phyloP scores from a whole-genome alignment of 2,888 invertebrate genomes.

The Harpagoxenus sublaevis region DNA sequence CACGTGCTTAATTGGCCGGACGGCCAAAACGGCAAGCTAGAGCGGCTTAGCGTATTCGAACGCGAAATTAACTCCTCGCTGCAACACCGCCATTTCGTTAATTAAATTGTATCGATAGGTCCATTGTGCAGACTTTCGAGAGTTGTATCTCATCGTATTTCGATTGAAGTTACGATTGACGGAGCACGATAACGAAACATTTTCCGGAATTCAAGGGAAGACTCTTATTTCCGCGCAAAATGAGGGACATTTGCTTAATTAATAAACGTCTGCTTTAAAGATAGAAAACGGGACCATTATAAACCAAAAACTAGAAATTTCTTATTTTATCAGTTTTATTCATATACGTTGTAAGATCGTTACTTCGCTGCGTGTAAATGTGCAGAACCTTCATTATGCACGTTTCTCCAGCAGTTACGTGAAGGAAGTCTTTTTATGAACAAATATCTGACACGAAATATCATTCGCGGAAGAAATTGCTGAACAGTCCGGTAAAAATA shows the following conservation, averaged over 20 bases:
- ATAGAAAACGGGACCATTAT: neutral
- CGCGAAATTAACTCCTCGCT: conserved; percentile 56
- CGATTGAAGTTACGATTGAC: neutral
- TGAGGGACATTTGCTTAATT: neutral
- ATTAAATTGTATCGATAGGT: conserved; percentile 65
- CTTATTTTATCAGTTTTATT: neutral
- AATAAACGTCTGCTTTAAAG: conserved; percentile 11
- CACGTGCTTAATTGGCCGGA: conserved; percentile 80
- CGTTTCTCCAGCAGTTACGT: no score
- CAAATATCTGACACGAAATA: neutral
- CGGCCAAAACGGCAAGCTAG: conserved; percentile 67
- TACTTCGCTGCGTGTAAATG: neutral
- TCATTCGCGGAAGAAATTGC: neutral
- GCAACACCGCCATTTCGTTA: conserved; percentile 63
- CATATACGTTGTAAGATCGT: neutral
- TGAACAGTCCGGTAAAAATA: neutral
- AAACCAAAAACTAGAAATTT: neutral
- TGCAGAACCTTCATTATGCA: neutral
- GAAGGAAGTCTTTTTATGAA: neutral
- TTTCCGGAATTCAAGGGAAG: neutral
- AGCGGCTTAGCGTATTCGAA: conserved; percentile 36
- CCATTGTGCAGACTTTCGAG: neutral
- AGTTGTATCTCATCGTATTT: conserved; percentile 14
- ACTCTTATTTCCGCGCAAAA: neutral
- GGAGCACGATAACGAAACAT: neutral